phyloP scores from a whole-genome alignment of 92 coral and sea anemone genomes.

The Isaurus tuberculatus region DNA sequence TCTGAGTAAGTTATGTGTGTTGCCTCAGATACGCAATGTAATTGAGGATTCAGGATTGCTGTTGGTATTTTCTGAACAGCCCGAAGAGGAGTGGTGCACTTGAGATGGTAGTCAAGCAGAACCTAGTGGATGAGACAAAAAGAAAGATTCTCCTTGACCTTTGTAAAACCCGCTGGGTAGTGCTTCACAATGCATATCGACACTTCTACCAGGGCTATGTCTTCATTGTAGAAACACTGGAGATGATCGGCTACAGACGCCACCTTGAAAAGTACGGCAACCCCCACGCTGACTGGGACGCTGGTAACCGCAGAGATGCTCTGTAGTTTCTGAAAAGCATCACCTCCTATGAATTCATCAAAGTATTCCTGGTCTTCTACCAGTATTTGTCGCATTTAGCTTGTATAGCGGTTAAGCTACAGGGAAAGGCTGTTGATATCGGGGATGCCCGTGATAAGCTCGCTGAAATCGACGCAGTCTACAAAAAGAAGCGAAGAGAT shows the following conservation, averaged over 20 bases:
- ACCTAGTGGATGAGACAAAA: background rate
- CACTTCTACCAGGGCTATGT: slow-evolving; percentile 48
- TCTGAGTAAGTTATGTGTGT: slow-evolving; percentile 15
- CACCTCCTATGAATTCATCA: slow-evolving; percentile 49
- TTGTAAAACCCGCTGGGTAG: no score
- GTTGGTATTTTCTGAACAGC: slow-evolving; percentile 20
- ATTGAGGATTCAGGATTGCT: no score
- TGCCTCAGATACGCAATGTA: slow-evolving; percentile 29
- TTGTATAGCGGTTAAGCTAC: slow-evolving; percentile 21
- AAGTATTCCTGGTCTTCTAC: slow-evolving; percentile 37
- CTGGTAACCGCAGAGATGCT: slow-evolving; percentile 33
- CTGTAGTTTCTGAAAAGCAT: slow-evolving; percentile 20
- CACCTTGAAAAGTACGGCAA: slow-evolving; percentile 48
- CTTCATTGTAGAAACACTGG: slow-evolving; percentile 5
- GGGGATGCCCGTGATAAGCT: slow-evolving; percentile 13
- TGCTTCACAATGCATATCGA: slow-evolving; percentile 38
- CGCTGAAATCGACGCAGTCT: background rate
- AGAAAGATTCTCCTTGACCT: slow-evolving; percentile 50
- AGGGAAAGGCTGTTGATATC: slow-evolving; percentile 21
- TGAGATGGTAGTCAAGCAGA: slow-evolving; percentile 14
- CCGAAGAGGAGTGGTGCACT: slow-evolving; percentile 52
- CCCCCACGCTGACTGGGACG: slow-evolving; percentile 45
- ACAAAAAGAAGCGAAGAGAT: background rate
- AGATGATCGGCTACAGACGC: slow-evolving; percentile 23
- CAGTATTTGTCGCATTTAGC: slow-evolving; percentile 36